These are phyloP conservation scores for Baryphthengus martii DNA, from an alignment of 2,113 vertebrate species.

Conservation along the genomic window DNA sequence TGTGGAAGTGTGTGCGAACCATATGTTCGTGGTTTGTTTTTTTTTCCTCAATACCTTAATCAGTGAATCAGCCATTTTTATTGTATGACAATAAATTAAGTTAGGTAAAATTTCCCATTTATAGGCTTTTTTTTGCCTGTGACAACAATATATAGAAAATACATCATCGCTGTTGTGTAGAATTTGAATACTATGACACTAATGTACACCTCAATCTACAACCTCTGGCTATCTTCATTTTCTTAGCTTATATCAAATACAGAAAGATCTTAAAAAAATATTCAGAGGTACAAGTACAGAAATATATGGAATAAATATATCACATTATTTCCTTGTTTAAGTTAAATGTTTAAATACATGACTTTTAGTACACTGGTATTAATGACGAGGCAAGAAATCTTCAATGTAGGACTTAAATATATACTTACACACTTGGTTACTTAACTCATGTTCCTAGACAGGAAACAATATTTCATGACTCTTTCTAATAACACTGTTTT, in stretches of 20 bases:
- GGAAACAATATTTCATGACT: background rate
- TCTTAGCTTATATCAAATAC: background rate
- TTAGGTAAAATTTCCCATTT: background rate
- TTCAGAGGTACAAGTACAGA: background rate
- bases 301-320: background rate
- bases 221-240: background rate
- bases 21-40: background rate
- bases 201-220: background rate
- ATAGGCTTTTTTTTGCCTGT: background rate
- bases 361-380: background rate
- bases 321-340: background rate
- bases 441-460: background rate
- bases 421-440: background rate
- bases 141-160: background rate
- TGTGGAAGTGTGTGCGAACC: background rate
- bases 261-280: background rate
- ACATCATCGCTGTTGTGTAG: rapidly evolving
- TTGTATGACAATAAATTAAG: background rate
- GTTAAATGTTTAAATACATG: background rate
- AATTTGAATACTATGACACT: background rate
- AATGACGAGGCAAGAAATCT: background rate
- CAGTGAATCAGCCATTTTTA: rapidly evolving
- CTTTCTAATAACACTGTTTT: background rate
- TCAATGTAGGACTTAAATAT: background rate
- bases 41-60: background rate